Percentiles rank a stretch among this genome's conserved stretches.
These are phyloP conservation scores for Agonum fuliginosum DNA, from an alignment of 2,888 invertebrate genomes.

Conservation along the genomic window DNA sequence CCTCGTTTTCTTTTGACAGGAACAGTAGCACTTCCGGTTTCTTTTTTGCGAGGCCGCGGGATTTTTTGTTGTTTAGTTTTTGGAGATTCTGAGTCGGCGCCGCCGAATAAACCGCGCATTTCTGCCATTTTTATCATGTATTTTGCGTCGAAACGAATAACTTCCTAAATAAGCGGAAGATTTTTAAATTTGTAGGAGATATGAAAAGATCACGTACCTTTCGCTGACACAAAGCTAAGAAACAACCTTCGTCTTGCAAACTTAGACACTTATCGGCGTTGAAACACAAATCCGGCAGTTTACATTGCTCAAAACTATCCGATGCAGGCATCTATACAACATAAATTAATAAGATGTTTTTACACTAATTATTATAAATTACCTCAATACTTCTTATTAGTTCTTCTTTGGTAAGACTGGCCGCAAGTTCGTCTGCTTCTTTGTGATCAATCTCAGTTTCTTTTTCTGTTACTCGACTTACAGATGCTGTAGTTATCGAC, in stretches of 20 bases:
- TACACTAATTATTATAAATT: constrained; percentile 49
- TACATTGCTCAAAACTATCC: constrained; percentile 81
- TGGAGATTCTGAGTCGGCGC: constrained; percentile 67
- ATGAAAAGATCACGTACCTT: constrained; percentile 13
- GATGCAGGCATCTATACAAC: constrained; percentile 78
- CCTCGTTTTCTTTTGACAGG: constrained; percentile 46
- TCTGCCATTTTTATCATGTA: constrained; percentile 91
- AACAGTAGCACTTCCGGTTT: background rate
- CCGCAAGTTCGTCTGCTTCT: constrained; percentile 60
- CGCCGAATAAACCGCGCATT: constrained; percentile 85
- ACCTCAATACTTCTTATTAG: constrained; percentile 64
- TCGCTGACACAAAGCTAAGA: constrained; percentile 78
- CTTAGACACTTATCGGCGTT: constrained; percentile 73
- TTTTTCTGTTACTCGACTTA: constrained; percentile 51
- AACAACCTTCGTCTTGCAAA: constrained; percentile 78
- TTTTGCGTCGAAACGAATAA: constrained; percentile 86
- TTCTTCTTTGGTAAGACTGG: constrained; percentile 59
- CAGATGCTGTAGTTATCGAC: background rate
- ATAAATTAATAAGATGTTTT: no score
- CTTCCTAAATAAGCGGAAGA: constrained; percentile 74
- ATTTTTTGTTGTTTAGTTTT: constrained; percentile 71
- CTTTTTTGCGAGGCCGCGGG: constrained; percentile 66
- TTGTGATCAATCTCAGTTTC: constrained; percentile 29
- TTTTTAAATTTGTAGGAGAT: background rate
- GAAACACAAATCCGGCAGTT: constrained; percentile 77